Conservation (phyloP, 2,888 invertebrate genomes). For the Agonopterix subpropinquella region DNA sequence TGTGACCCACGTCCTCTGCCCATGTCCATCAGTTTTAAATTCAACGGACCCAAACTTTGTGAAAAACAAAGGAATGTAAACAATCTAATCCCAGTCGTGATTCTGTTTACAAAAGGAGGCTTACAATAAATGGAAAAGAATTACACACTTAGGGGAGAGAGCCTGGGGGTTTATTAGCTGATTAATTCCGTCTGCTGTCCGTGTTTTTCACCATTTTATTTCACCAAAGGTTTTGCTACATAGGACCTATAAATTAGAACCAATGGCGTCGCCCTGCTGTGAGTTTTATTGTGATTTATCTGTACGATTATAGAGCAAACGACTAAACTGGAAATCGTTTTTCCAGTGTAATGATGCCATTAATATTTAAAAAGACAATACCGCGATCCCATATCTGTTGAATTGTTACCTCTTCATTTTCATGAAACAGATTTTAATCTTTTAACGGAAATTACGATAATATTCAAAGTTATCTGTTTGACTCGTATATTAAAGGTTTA, state of each 20-base stretch:
- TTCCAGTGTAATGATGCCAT: constrained; percentile 42
- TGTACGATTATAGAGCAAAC: constrained; percentile 53
- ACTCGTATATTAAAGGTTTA: neutral
- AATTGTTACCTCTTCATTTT: constrained; percentile 14
- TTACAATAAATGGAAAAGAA: constrained; percentile 37
- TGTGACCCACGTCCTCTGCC: neutral
- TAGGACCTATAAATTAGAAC: constrained; percentile 41
- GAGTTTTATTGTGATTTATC: constrained; percentile 60
- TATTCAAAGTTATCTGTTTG: neutral
- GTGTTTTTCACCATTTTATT: constrained; percentile 7
- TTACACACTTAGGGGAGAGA: constrained; percentile 22
- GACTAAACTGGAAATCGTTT: constrained; percentile 48
- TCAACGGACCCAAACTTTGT: neutral
- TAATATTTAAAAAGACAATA: constrained; percentile 37
- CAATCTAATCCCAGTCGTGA: constrained; percentile 15
- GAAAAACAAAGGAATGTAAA: neutral
- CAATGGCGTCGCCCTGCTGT: constrained; percentile 44
- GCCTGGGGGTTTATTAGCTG: constrained; percentile 18
- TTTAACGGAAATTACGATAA: constrained; percentile 2
- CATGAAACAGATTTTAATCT: constrained; percentile 7
- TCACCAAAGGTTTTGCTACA: constrained; percentile 4
- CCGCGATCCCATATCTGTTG: constrained; percentile 13
- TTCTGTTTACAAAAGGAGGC: constrained; percentile 26
- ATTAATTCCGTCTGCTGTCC: constrained; percentile 16
- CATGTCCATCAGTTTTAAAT: neutral